Evolutionary conservation across 2,888 invertebrate genomes (phyloP), one percentile per base, ranked within the genome.

Genomic region (Chrysodeixis includens): DNA sequence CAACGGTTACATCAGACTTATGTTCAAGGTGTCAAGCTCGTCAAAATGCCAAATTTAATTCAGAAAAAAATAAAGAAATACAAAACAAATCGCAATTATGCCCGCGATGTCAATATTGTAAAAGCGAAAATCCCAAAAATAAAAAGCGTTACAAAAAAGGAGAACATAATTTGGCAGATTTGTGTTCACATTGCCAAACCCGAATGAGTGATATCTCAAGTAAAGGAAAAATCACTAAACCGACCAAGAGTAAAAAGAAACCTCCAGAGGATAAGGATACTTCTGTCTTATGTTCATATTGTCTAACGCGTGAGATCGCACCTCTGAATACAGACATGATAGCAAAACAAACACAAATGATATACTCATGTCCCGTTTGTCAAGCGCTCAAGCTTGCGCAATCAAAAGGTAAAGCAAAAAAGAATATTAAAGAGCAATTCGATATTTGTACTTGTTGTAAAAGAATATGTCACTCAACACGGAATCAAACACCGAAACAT

Each of bases 381-480:
- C 40, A 16, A 7, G 5, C 2, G 16, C 30, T 16, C 9, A 16
- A 46, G 30, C 5, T 49, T n/a, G 30, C 10, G 18, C 2, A 0
- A 40, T 40, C n/a, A 6, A 40, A 40, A n/a, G 12, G n/a, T n/a
- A 14, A n/a, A n/a, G 12, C 6, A n/a, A 54, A 12, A 6, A 14
- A 9, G 32, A 6, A 18, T 6, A n/a, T n/a, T n/a, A n/a, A 40
- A 40, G 6, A 30, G 18, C 4, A 54, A 7, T 18, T 32, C 12
- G 54, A 30, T 8, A 8, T 7, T 8, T 57, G 57, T 30, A 1
- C 30, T 16, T 49, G 57, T 30, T 57, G 57, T 9, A 30, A 57
- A 6, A 20, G 5, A 7, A 30, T 20, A 56, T 56, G 30, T 40
- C 14, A 20, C 1, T 5, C 8, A 20, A 6, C 22, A 44, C 40